phyloP scores from a whole-genome alignment of 64 coral and sea anemone species.

The Montipora capricornis region DNA sequence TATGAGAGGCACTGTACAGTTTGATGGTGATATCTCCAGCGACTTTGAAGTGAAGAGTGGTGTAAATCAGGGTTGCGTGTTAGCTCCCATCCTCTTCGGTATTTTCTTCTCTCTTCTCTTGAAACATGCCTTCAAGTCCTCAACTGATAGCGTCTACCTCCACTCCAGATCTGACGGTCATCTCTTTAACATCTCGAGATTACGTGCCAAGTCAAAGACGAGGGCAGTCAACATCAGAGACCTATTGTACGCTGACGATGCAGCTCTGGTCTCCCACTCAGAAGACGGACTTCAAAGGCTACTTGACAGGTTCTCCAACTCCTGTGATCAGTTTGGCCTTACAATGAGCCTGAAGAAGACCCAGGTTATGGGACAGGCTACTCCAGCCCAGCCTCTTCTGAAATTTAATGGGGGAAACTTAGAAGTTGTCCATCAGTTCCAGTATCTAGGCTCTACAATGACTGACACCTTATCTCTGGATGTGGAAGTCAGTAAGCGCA shows the following conservation, averaged over 20 bases:
- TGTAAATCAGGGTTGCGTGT: no score
- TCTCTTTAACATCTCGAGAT: slow-evolving; percentile 19
- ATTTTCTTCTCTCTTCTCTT: no score
- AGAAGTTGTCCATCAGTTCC: slow-evolving; percentile 11
- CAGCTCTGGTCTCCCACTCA: no score
- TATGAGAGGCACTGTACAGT: not conserved
- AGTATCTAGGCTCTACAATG: slow-evolving; percentile 26
- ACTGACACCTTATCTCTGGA: slow-evolving; percentile 12
- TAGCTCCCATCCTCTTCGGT: no score
- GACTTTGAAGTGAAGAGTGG: not conserved
- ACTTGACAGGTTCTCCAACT: not conserved
- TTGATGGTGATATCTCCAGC: not conserved
- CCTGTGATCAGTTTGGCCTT: not conserved
- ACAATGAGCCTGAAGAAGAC: slow-evolving; percentile 31
- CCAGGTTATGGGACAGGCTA: slow-evolving; percentile 7
- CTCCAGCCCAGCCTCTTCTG: not conserved
- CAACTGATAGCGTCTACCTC: no score
- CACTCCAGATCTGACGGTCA: slow-evolving; percentile 5
- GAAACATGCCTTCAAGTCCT: no score
- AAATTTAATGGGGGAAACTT: not conserved
- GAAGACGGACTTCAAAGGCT: no score
- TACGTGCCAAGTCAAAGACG: slow-evolving; percentile 1
- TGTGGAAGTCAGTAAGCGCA: not conserved
- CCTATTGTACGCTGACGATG: no score
- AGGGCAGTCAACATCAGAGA: not conserved